These are phyloP conservation scores for Hycleus cichorii DNA, from an alignment of 1,140 invertebrate species.

Conservation along the genomic window DNA sequence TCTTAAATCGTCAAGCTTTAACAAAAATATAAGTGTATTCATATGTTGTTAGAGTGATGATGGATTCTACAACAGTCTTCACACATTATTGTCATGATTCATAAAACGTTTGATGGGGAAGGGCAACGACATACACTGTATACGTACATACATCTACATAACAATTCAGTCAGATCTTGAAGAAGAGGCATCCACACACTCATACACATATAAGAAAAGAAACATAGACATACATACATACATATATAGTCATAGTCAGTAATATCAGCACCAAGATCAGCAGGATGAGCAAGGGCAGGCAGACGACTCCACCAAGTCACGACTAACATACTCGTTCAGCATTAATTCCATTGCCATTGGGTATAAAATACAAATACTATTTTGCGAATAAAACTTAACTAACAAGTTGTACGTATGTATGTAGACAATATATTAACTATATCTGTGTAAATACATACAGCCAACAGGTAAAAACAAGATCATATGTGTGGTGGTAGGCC, in stretches of 20 bases:
- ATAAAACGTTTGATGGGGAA: conserved; percentile 14
- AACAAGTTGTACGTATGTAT: too few relatives aligned
- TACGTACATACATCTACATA: too few relatives aligned
- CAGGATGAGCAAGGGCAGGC: conserved; percentile 20
- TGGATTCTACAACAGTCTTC: neutral
- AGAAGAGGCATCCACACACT: too few relatives aligned
- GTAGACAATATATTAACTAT: too few relatives aligned
- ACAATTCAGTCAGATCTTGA: too few relatives aligned
- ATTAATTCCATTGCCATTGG: conserved; percentile 20
- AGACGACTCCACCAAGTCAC: conserved; percentile 9
- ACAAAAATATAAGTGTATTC: too few relatives aligned
- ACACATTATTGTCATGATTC: conserved; percentile 14
- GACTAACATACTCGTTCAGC: conserved; percentile 16
- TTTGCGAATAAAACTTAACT: neutral
- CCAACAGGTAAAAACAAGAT: neutral
- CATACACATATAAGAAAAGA: conserved; percentile 2
- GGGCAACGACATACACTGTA: conserved; percentile 13
- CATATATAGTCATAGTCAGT: too few relatives aligned
- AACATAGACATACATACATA: conserved; percentile 7
- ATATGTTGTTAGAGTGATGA: too few relatives aligned
- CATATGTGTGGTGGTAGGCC: conserved; percentile 7
- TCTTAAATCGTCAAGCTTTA: too few relatives aligned
- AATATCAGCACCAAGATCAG: conserved; percentile 18
- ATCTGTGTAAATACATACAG: too few relatives aligned
- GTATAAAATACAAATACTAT: conserved; percentile 7